Percentiles rank a stretch among this genome's conserved stretches.
phyloP scores from a whole-genome alignment of 2,888 invertebrate species.

The Geophilus truncorum region DNA sequence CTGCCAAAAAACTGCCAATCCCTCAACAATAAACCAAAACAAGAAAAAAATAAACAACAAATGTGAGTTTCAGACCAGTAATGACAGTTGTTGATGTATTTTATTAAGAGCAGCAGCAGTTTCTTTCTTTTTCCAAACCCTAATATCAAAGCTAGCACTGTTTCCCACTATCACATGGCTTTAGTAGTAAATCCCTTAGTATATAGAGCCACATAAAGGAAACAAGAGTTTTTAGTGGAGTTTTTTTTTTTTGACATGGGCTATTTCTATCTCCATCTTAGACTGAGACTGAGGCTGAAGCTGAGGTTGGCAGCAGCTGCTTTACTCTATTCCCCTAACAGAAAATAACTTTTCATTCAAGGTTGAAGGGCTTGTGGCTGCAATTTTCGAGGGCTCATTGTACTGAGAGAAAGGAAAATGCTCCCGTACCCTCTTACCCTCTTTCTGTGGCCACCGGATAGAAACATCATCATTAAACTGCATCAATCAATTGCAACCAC shows the following conservation, averaged over 20 bases:
- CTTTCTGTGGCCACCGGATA: neutral
- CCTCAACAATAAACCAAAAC: too few species aligned
- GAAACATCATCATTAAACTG: neutral
- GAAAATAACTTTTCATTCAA: slow-evolving; percentile 10
- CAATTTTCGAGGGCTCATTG: slow-evolving; percentile 10
- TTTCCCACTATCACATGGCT: neutral
- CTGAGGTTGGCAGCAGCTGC: neutral
- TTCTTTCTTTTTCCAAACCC: neutral
- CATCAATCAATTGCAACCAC: neutral
- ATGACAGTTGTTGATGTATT: too few species aligned
- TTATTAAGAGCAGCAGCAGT: neutral
- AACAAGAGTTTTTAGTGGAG: neutral
- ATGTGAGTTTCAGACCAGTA: too few species aligned
- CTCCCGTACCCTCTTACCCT: neutral
- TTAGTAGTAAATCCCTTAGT: neutral
- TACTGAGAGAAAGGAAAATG: neutral
- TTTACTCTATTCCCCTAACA: neutral
- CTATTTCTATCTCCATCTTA: neutral
- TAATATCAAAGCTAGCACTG: neutral
- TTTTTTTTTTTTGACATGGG: neutral
- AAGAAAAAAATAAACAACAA: too few species aligned
- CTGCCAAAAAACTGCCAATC: too few species aligned
- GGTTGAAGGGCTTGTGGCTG: neutral
- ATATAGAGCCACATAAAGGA: neutral
- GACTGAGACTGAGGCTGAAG: neutral